Evolutionary conservation across 2,797 vertebrate species (phyloP).

Genomic region (Dicrostonyx torquatus): DNA sequence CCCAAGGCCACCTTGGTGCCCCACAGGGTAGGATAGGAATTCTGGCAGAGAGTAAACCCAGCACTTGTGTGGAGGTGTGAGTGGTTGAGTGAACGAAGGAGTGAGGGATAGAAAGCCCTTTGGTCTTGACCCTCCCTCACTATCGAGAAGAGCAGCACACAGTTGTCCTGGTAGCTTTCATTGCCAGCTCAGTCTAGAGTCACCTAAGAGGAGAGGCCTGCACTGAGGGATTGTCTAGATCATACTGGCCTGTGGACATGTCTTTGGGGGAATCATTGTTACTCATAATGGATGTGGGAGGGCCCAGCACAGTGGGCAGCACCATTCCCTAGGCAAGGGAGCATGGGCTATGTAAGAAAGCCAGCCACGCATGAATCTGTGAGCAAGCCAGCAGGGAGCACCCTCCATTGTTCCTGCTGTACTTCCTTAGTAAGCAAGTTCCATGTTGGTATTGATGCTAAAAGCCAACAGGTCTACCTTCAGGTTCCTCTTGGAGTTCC

Average conservation of each 20-base stretch:
- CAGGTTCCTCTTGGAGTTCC: not conserved
- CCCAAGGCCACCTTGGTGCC: not conserved
- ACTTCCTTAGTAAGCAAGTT: not conserved
- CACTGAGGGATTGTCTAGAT: not conserved
- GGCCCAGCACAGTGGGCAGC: not conserved
- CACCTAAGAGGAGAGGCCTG: not conserved
- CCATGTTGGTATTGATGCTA: not conserved
- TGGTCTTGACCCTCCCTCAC: not conserved
- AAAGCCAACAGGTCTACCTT: not conserved
- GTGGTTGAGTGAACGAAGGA: not conserved
- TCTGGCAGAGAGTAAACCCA: not conserved
- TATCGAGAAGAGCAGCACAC: not conserved
- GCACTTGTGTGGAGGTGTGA: accelerated
- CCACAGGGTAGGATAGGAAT: not conserved
- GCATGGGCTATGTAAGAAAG: not conserved
- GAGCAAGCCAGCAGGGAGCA: not conserved
- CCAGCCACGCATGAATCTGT: too few relatives aligned
- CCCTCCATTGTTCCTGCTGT: not conserved
- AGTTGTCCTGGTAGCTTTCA: not conserved
- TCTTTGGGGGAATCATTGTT: not conserved
- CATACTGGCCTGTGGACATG: not conserved
- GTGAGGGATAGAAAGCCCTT: not conserved
- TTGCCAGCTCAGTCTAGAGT: not conserved
- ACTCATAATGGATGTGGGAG: not conserved
- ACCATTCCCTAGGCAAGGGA: not conserved